Base-by-base conservation (phyloP, 1,140 invertebrate genomes). In the Cydia amplana region DNA sequence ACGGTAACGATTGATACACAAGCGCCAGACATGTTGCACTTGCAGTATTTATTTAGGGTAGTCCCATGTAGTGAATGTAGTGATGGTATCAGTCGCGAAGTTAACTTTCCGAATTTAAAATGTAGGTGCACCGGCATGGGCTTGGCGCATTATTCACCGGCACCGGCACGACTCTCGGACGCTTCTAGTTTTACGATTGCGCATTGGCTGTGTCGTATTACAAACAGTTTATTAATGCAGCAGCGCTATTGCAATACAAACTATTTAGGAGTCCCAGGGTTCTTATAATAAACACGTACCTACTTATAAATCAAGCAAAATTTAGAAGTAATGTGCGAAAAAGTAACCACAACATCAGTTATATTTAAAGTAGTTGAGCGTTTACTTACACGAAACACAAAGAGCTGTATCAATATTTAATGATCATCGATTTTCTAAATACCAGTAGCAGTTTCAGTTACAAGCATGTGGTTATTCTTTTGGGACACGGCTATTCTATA, bases 181-280 rank as follows among this genome's bases (percentile, higher is more conserved):
- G 65, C 36, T 70, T 65, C 65, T 20, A 36, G 65, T 32, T 70
- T 70, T 70, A 70, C 65, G 65, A 70, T 70, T 70, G 65, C 65
- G 65, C 65, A 70, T 70, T 70, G 65, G 36, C 28, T 32, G 9
- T 70, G 32, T 36, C 65, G 16, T 70, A 70, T 25, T 36, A 70
- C n/a, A 70, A 70, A 18, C 65, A 18, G 28, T 36, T 70, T 70
- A n/a, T 36, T 36, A 70, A 70, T 70, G 32, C 28, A 36, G 32
- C n/a, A 36, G 20, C 1, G 55, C 3, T 23, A 60, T 18, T 60
- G 55, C 55, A 23, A 60, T 60, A 23, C 55, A 23, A 60, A 23
- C 18, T 23, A 23, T 12, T 60, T 60, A 18, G 49, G n/a, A 60
- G 18, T 2, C 5, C 20, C 6, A 2, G 46, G 16, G 16, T 10